These are phyloP conservation scores for Andrena minutula DNA, from an alignment of 2,888 invertebrate genomes.

Conservation along the genomic window DNA sequence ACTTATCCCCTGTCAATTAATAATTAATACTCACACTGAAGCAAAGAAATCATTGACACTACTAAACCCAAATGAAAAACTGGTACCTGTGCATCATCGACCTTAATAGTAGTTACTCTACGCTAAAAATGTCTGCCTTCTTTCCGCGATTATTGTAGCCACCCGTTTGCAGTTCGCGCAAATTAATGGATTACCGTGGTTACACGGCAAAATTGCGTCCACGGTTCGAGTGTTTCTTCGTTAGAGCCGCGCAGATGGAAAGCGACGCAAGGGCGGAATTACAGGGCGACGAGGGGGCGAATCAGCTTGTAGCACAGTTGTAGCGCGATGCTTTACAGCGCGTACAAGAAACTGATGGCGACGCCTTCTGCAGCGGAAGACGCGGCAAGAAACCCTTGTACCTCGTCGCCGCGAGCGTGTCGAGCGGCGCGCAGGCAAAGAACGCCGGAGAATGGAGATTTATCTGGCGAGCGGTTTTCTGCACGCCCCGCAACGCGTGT, in stretches of 20 bases:
- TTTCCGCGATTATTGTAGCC: neutral
- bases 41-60: too few species aligned
- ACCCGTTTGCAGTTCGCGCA: neutral
- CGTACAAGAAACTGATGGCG: constrained; percentile 35
- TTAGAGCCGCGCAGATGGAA: constrained; percentile 7
- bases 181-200: neutral
- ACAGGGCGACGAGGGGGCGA: constrained; percentile 25
- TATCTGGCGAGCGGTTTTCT: constrained; percentile 5
- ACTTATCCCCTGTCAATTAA: too few species aligned
- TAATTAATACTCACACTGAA: too few species aligned
- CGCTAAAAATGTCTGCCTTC: neutral
- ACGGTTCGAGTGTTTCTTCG: constrained; percentile 17
- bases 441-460: constrained; percentile 13
- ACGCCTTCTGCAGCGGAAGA: constrained; percentile 20
- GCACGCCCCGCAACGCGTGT: neutral
- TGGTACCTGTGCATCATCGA: too few species aligned
- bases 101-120: too few species aligned
- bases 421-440: constrained; percentile 1
- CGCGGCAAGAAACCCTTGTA: constrained; percentile 34
- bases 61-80: too few species aligned
- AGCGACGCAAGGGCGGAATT: neutral
- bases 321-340: constrained; percentile 16
- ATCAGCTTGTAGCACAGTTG: constrained; percentile 18
- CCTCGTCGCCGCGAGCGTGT: constrained; percentile 7
- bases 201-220: neutral